Evolutionary conservation across 2,797 vertebrate species (phyloP).

Genomic region (Channa striata): DNA sequence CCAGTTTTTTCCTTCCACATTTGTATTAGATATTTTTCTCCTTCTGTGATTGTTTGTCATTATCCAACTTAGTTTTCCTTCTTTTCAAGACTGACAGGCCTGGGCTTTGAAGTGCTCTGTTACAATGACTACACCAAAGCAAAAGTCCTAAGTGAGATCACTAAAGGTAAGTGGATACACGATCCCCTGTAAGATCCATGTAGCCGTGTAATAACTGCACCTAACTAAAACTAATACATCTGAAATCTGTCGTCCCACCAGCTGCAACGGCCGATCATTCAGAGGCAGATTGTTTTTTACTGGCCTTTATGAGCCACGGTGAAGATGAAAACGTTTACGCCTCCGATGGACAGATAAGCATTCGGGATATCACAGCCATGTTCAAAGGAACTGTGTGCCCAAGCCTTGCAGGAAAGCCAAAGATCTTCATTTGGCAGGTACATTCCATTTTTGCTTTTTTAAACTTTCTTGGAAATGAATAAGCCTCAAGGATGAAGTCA

Average conservation of each 20-base stretch:
- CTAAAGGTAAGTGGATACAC: constrained; percentile 82
- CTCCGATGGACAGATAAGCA: constrained; percentile 86
- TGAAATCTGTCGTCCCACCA: constrained; percentile 72
- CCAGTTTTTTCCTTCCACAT: background rate
- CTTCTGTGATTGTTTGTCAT: background rate
- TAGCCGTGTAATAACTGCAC: too few species aligned
- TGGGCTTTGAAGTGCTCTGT: constrained; percentile 90
- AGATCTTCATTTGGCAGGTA: constrained; percentile 98
- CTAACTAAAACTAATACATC: too few species aligned
- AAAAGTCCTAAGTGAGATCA: constrained; percentile 81
- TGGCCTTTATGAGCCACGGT: constrained; percentile 94
- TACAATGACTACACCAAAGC: constrained; percentile 84
- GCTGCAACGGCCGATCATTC: constrained; percentile 85
- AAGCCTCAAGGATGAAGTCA: background rate
- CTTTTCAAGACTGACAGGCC: constrained; percentile 79
- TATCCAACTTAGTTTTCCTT: background rate
- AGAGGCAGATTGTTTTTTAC: constrained; percentile 92
- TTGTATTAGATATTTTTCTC: background rate
- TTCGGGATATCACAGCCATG: constrained; percentile 85
- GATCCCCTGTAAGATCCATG: background rate
- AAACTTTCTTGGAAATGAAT: too few species aligned
- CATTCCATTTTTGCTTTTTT: too few species aligned
- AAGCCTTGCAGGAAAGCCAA: constrained; percentile 94
- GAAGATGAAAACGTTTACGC: constrained; percentile 90
- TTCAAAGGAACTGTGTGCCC: constrained; percentile 93